Evolutionary conservation across 2,113 vertebrate species (phyloP).

Genomic region (Stegostoma tigrinum): DNA sequence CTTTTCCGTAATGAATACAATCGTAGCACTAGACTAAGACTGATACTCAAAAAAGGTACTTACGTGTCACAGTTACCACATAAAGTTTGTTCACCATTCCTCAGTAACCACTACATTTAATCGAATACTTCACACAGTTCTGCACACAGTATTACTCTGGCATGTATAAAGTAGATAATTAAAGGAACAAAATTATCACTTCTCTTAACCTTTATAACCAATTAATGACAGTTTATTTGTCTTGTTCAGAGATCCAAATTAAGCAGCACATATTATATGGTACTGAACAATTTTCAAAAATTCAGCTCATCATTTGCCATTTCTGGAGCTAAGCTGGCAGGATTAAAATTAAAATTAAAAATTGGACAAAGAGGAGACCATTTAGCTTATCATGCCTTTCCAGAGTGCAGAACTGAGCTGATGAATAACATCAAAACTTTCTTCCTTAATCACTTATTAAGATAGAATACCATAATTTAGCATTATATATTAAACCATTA

Average conservation of each 20-base stretch:
- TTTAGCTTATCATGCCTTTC: background rate
- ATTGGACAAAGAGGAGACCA: no score
- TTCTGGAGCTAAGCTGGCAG: background rate
- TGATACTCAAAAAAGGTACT: background rate
- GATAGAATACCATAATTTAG: background rate
- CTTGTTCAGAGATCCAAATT: background rate
- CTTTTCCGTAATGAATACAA: background rate
- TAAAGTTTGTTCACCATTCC: background rate
- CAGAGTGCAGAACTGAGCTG: background rate
- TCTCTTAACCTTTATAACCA: slow-evolving; percentile 6
- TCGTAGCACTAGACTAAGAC: background rate
- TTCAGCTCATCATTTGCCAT: background rate
- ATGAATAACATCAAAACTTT: background rate
- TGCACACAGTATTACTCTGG: background rate
- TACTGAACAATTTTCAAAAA: background rate
- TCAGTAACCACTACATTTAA: slow-evolving; percentile 12
- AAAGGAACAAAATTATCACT: slow-evolving; percentile 22
- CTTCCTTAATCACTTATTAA: background rate
- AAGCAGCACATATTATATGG: background rate
- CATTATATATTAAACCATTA: background rate
- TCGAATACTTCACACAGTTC: background rate
- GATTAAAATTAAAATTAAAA: background rate
- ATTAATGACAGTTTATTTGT: slow-evolving; percentile 23
- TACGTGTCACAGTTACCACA: background rate
- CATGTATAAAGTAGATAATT: background rate